A percentile compares a stretch with the other conserved stretches of the same genome.
phyloP scores from a whole-genome alignment of 2,888 invertebrate genomes.

The Hoplodrina blanda region DNA sequence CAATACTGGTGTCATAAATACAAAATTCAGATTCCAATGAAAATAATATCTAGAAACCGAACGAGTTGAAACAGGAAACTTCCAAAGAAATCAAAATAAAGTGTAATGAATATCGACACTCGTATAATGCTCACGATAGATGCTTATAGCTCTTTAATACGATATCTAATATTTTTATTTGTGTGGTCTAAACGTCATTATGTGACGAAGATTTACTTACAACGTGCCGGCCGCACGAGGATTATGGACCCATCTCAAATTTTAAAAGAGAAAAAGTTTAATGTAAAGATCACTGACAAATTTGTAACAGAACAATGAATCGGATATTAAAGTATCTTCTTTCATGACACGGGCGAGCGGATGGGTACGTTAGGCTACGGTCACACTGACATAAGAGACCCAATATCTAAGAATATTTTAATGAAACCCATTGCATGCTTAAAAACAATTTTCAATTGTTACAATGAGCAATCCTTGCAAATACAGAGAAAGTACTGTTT shows the following conservation, averaged over 20 bases:
- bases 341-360: slow-evolving; percentile 89
- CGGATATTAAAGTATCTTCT: slow-evolving; percentile 90
- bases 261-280: slow-evolving; percentile 88
- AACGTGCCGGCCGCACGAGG: slow-evolving; percentile 80
- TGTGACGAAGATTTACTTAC: slow-evolving; percentile 85
- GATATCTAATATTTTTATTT: slow-evolving; percentile 80
- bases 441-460: slow-evolving; percentile 16
- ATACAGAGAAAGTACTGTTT: slow-evolving; percentile 17
- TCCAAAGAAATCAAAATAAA: slow-evolving; percentile 58
- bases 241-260: slow-evolving; percentile 88
- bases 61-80: slow-evolving; percentile 56
- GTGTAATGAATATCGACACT: slow-evolving; percentile 68
- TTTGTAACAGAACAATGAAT: slow-evolving; percentile 91
- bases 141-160: slow-evolving; percentile 69
- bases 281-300: slow-evolving; percentile 91
- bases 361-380: slow-evolving; percentile 78
- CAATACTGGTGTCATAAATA: slow-evolving; percentile 53
- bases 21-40: slow-evolving; percentile 55
- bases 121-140: slow-evolving; percentile 64
- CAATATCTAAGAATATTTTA: slow-evolving; percentile 10
- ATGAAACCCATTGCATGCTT: slow-evolving; percentile 17
- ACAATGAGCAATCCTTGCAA: slow-evolving; percentile 24
- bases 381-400: slow-evolving; percentile 66
- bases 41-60: slow-evolving; percentile 50
- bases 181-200: slow-evolving; percentile 85